Evolutionary conservation across 2,113 vertebrate genomes (phyloP).

Genomic region (Lepus europaeus): DNA sequence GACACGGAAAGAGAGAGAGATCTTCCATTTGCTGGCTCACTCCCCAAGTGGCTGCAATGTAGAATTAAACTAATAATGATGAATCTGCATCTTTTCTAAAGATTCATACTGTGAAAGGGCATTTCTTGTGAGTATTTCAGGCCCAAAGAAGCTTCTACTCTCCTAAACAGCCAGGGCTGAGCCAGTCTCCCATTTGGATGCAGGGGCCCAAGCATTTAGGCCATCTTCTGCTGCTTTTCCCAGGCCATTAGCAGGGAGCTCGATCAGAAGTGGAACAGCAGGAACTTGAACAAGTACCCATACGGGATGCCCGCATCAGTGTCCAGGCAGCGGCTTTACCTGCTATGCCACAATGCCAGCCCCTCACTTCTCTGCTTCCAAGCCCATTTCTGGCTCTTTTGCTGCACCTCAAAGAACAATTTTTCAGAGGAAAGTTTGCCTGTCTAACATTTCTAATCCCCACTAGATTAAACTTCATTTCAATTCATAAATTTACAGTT

Average conservation of each 20-base stretch:
- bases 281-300: too few relatives aligned
- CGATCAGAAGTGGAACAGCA: too few relatives aligned
- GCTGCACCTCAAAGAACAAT: neutral
- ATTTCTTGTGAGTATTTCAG: slow-evolving; percentile 43
- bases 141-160: slow-evolving; percentile 48
- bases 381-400: neutral
- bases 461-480: slow-evolving; percentile 58
- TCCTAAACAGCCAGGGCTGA: slow-evolving; percentile 36
- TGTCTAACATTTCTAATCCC: neutral
- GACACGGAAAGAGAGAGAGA: too few relatives aligned
- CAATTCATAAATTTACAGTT: slow-evolving; percentile 27
- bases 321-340: too few relatives aligned
- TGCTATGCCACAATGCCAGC: too few relatives aligned
- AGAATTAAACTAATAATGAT: slow-evolving; percentile 29
- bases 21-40: too few relatives aligned
- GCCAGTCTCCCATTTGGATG: too few relatives aligned
- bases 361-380: neutral
- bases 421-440: neutral
- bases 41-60: too few relatives aligned
- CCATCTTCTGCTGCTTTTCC: too few relatives aligned
- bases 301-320: too few relatives aligned
- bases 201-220: too few relatives aligned
- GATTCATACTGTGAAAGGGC: slow-evolving; percentile 7
- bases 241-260: too few relatives aligned
- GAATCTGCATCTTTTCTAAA: slow-evolving; percentile 67